phyloP scores from a whole-genome alignment of 1,140 invertebrate genomes.

The Cydia amplana region DNA sequence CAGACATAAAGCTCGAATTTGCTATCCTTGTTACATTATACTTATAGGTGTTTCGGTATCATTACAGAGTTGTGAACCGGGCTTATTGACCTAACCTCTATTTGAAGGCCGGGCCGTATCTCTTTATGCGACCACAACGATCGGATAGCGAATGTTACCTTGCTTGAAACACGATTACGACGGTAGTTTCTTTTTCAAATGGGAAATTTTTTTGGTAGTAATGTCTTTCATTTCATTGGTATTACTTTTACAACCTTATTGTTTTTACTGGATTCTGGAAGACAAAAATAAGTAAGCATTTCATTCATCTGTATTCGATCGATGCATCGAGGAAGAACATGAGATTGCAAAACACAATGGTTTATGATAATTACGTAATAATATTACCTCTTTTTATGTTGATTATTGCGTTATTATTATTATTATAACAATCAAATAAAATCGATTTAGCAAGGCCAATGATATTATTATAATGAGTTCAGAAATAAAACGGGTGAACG shows the following conservation, averaged over 20 bases:
- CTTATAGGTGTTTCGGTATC: not conserved
- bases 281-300: no score
- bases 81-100: conserved; percentile 31
- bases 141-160: conserved; percentile 12
- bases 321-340: not conserved
- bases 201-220: no score
- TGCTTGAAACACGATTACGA: not conserved
- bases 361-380: not conserved
- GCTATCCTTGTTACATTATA: not conserved
- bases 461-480: not conserved
- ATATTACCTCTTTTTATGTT: not conserved
- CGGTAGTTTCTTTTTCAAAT: not conserved
- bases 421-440: not conserved
- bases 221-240: not conserved
- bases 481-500: not conserved
- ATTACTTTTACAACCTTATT: no score
- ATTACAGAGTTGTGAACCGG: conserved; percentile 21
- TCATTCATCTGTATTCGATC: no score
- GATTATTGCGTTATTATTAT: not conserved
- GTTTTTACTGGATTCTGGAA: no score
- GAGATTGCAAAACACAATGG: not conserved
- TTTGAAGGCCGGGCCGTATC: conserved; percentile 30
- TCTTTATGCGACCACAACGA: conserved; percentile 31
- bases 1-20: not conserved
- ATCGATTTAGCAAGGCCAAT: not conserved